Base-by-base conservation (phyloP, 2,888 invertebrate species). In the Antheraea assamensis region DNA sequence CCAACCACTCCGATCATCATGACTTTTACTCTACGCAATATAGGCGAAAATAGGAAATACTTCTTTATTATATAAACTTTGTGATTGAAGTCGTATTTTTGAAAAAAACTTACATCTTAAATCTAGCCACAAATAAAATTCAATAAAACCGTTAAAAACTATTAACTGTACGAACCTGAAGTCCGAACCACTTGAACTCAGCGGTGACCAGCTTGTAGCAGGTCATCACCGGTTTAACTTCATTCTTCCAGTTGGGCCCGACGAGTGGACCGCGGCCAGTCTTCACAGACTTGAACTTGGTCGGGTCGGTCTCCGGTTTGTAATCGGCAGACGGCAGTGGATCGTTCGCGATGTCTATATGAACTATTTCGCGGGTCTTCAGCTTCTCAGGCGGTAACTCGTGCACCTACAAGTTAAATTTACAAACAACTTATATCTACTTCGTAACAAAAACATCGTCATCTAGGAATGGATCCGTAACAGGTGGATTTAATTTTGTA, bases 131-230 rank as follows among this genome's bases (percentile, higher is more conserved):
- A n/a, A n/a, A n/a, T n/a, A n/a, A n/a, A n/a, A n/a, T n/a, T n/a
- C n/a, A n/a, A n/a, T n/a, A n/a, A n/a, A n/a, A n/a, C n/a, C n/a
- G n/a, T n/a, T n/a, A n/a, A n/a, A n/a, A n/a, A n/a, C n/a, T n/a
- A n/a, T n/a, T n/a, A n/a, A n/a, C n/a, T n/a, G n/a, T 47, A 75
- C 85, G 87, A 79, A 96, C 96, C 95, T 97, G 97, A 76, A 99
- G 95, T 74, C 99, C 99, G 87, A 98, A 99, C 99, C 99, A 99
- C 95, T 99, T 99, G 95, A 99, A 99, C 95, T 99, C 98, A 78
- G 98, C 97, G 55, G 98, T 98, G 83, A 99, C 99, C 81, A 99
- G 95, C 94, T 99, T 99, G 94, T 99, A 99, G 90, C 98, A 98
- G 72, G 99, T 99, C 99, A 99, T 99, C 76, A 99, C 97, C 27